Conservation (phyloP, 2,797 vertebrate genomes). For the Ispidina picta region DNA sequence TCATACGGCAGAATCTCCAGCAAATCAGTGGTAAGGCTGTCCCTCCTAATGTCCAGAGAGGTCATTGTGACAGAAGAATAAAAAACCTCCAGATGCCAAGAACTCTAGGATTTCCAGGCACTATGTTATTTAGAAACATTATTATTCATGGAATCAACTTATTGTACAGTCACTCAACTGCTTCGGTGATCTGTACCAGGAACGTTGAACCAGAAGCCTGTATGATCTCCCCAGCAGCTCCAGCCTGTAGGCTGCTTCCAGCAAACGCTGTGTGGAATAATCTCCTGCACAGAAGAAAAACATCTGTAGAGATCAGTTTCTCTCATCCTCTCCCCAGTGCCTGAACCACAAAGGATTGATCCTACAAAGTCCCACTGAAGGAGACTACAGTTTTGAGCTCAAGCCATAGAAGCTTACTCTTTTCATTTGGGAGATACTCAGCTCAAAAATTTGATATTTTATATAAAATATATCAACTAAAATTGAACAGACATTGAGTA, state of each 20-base stretch:
- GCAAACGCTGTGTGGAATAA: neutral
- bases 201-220: neutral
- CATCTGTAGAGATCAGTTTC: conserved; percentile 4
- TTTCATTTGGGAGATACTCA: neutral
- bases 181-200: neutral
- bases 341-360: conserved; percentile 3
- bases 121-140: neutral
- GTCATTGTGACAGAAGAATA: neutral
- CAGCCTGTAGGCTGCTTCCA: neutral
- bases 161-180: neutral
- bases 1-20: neutral
- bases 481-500: neutral
- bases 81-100: neutral
- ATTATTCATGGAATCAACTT: neutral
- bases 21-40: neutral
- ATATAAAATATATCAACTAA: neutral
- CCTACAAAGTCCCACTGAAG: neutral
- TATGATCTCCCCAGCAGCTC: neutral
- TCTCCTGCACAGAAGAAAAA: conserved; percentile 2
- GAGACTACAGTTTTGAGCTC: neutral
- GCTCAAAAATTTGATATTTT: neutral
- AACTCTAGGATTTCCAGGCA: neutral
- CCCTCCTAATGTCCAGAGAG: neutral
- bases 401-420: neutral
- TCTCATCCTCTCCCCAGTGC: neutral